These are phyloP conservation scores for Orchesella cincta DNA, from an alignment of 1,140 invertebrate species.

Conservation along the genomic window DNA sequence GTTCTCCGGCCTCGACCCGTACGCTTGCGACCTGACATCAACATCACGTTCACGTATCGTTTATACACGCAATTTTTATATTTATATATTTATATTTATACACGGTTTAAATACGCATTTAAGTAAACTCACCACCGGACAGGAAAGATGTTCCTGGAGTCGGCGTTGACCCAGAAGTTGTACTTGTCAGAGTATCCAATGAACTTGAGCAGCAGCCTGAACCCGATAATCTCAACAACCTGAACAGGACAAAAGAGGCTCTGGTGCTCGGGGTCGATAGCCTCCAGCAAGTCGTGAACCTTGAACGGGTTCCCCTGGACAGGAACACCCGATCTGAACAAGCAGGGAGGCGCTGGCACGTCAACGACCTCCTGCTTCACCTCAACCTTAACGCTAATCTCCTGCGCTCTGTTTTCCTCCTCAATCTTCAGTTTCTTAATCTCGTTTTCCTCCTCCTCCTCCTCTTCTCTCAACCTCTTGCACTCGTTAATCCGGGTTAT, in stretches of 20 bases:
- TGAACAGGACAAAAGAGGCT: slow-evolving; percentile 84
- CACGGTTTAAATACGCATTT: not conserved
- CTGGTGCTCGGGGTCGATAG: slow-evolving; percentile 81
- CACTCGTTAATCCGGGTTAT: not conserved
- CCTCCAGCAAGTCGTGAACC: not conserved
- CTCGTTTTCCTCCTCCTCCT: not conserved
- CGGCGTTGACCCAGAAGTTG: slow-evolving; percentile 92
- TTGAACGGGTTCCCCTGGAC: slow-evolving; percentile 21
- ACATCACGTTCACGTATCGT: not conserved
- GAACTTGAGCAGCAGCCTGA: not conserved
- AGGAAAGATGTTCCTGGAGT: slow-evolving; percentile 88
- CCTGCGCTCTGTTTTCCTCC: not conserved
- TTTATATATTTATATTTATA: too few relatives aligned
- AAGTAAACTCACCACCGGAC: slow-evolving; percentile 69
- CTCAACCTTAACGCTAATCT: not conserved
- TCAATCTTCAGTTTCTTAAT: not conserved
- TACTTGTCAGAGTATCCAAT: slow-evolving; percentile 83
- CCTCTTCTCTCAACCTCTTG: not conserved
- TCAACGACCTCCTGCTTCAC: not conserved
- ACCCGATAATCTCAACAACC: slow-evolving; percentile 70
- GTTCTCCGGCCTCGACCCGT: not conserved
- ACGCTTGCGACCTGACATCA: not conserved
- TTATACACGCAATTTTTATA: not conserved
- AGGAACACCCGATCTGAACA: too few relatives aligned
- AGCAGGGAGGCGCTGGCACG: too few relatives aligned